Evolutionary conservation across 2,888 invertebrate species (phyloP).

Genomic region (Ametastegia equiseti): DNA sequence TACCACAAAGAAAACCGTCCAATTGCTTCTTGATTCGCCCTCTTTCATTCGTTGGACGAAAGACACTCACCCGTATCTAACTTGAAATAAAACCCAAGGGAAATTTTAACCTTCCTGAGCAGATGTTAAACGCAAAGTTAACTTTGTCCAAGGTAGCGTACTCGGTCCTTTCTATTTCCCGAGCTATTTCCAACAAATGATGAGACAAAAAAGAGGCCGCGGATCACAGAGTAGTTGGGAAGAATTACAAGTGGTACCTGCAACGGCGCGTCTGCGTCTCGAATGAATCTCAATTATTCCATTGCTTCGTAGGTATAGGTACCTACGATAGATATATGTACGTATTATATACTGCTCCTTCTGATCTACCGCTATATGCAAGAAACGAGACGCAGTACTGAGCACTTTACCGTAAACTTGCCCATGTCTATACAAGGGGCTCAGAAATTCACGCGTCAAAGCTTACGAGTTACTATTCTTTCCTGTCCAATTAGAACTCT

Average conservation of each 20-base stretch:
- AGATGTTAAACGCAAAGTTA: conserved; percentile 72
- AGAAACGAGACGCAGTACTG: conserved; percentile 8
- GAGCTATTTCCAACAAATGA: conserved; percentile 68
- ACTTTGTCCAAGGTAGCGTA: conserved; percentile 61
- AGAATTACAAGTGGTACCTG: conserved; percentile 74
- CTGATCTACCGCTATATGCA: conserved; percentile 41
- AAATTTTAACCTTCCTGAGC: conserved; percentile 70
- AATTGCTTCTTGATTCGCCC: conserved; percentile 36
- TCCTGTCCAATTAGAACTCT: not conserved
- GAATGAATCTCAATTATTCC: conserved; percentile 74
- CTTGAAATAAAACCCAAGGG: conserved; percentile 69
- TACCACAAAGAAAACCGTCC: not conserved
- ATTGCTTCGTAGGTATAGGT: conserved; percentile 51
- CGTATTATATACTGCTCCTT: conserved; percentile 44
- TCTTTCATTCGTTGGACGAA: conserved; percentile 54
- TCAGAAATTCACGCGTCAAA: not conserved
- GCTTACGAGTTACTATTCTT: not conserved
- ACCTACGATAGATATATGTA: no score
- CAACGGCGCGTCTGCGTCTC: conserved; percentile 66
- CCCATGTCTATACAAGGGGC: not conserved
- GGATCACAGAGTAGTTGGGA: conserved; percentile 58
- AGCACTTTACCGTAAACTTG: not conserved
- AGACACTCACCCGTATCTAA: conserved; percentile 63
- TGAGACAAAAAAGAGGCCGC: conserved; percentile 63
- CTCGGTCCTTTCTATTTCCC: conserved; percentile 54